Evolutionary conservation across 23 tunicate species (phyloP).

Genomic region (Clavelina lepadiformis): DNA sequence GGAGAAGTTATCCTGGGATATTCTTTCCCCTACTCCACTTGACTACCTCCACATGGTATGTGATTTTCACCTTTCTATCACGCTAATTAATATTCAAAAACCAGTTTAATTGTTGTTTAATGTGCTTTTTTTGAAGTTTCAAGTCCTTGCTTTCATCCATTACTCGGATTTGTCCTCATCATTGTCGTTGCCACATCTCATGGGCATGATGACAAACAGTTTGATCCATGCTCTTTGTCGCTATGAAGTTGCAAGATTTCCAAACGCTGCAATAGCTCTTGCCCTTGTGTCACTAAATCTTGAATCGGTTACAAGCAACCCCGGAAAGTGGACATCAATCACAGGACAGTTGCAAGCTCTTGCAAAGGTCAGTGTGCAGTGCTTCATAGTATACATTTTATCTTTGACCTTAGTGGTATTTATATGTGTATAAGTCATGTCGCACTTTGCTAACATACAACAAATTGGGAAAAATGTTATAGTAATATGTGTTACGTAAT

Average conservation of each 20-base stretch:
- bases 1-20: constrained; percentile 71
- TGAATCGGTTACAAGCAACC: constrained; percentile 19
- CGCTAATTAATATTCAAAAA: too few species aligned
- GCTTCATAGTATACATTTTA: neutral
- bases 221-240: constrained; percentile 36
- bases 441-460: too few species aligned
- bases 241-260: constrained; percentile 48
- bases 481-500: too few species aligned
- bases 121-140: constrained; percentile 53
- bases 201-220: constrained; percentile 25
- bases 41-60: constrained; percentile 81
- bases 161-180: constrained; percentile 22
- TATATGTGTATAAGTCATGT: neutral
- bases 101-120: too few species aligned
- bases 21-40: constrained; percentile 60
- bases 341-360: constrained; percentile 46
- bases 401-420: constrained; percentile 1
- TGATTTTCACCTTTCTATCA: too few species aligned
- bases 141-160: constrained; percentile 40
- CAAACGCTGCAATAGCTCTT: constrained; percentile 48
- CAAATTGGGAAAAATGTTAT: too few species aligned
- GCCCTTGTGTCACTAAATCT: constrained; percentile 56
- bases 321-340: constrained; percentile 32
- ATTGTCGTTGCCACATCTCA: constrained; percentile 23
- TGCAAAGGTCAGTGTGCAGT: constrained; percentile 26